These are phyloP conservation scores for Periphyllus acericola DNA, from an alignment of 2,888 invertebrate species.

Conservation along the genomic window DNA sequence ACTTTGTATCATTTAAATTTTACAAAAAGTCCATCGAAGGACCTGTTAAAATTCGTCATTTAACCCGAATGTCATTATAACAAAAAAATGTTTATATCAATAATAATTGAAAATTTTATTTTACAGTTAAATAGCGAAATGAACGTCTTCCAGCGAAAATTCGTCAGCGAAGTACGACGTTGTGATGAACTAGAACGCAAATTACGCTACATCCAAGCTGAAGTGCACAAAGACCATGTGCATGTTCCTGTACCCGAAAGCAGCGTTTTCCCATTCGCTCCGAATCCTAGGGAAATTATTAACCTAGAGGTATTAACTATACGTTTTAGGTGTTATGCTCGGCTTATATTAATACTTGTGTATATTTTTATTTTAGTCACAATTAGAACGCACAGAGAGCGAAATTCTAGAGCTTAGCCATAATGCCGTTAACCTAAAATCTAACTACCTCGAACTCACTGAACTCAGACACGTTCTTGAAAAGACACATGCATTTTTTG, in stretches of 20 bases:
- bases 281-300: slow-evolving; percentile 84
- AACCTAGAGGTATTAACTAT: slow-evolving; percentile 79
- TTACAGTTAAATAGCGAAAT: slow-evolving; percentile 72
- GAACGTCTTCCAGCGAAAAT: slow-evolving; percentile 74
- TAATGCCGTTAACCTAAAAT: slow-evolving; percentile 90
- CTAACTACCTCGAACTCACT: slow-evolving; percentile 89
- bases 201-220: slow-evolving; percentile 71
- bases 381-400: slow-evolving; percentile 94
- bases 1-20: no score
- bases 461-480: slow-evolving; percentile 91
- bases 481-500: slow-evolving; percentile 91
- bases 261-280: slow-evolving; percentile 73
- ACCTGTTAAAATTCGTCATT: no score
- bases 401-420: slow-evolving; percentile 93
- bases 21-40: no score
- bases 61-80: no score
- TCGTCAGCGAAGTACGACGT: slow-evolving; percentile 73
- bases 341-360: background rate
- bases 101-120: background rate
- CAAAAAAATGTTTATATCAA: background rate
- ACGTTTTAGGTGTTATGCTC: background rate
- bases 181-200: slow-evolving; percentile 75
- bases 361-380: slow-evolving; percentile 73
- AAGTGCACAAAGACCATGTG: slow-evolving; percentile 72
- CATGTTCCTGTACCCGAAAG: slow-evolving; percentile 71